Evolutionary conservation across 2,888 invertebrate species (phyloP).

Genomic region (Exephanes ischioxanthus): DNA sequence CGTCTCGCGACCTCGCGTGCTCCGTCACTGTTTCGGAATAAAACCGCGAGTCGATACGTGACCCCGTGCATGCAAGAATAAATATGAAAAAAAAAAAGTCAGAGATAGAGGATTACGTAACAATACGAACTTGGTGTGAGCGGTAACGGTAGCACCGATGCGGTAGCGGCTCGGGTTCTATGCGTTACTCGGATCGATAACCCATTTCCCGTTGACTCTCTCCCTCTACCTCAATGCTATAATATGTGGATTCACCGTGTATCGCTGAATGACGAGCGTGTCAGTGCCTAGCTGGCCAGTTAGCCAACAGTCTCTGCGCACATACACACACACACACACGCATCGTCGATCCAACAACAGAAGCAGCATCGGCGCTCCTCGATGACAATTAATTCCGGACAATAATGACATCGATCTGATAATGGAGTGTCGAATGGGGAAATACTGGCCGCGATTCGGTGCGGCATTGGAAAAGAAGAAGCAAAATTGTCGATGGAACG

Average conservation of each 20-base stretch:
- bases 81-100: not conserved
- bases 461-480: not conserved
- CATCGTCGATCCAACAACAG: not conserved
- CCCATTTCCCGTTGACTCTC: constrained; percentile 81
- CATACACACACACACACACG: not conserved
- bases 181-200: constrained; percentile 79
- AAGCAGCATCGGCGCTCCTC: constrained; percentile 8
- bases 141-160: constrained; percentile 43
- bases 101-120: constrained; percentile 10
- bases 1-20: constrained; percentile 23
- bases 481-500: not conserved
- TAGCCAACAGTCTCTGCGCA: constrained; percentile 7
- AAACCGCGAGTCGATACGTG: constrained; percentile 19
- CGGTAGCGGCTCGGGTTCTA: constrained; percentile 34
- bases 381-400: constrained; percentile 41
- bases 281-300: constrained; percentile 37
- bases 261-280: constrained; percentile 68
- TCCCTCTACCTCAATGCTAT: not conserved
- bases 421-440: constrained; percentile 9
- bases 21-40: constrained; percentile 2
- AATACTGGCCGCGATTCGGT: not conserved
- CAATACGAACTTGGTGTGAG: constrained; percentile 47
- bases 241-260: constrained; percentile 63
- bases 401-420: constrained; percentile 23
- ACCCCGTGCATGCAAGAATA: not conserved